These are phyloP conservation scores for Tiliacea citrago DNA, from an alignment of 2,888 invertebrate genomes.

Conservation along the genomic window DNA sequence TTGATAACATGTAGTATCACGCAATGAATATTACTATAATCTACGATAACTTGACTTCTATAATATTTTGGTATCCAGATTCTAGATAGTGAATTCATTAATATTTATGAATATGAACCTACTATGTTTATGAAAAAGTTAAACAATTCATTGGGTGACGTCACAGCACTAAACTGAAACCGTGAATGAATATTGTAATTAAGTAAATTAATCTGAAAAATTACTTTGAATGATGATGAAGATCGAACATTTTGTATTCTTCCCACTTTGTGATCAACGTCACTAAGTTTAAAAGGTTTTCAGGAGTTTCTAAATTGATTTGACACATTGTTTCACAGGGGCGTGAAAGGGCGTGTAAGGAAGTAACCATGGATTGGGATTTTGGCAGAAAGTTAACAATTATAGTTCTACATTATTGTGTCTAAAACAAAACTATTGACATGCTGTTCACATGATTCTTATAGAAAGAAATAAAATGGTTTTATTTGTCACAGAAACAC, in stretches of 20 bases:
- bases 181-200: neutral
- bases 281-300: constrained; percentile 40
- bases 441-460: neutral
- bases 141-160: neutral
- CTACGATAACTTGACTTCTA: constrained; percentile 20
- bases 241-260: constrained; percentile 2
- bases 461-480: too few relatives aligned
- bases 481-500: too few relatives aligned
- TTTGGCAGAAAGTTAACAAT: neutral
- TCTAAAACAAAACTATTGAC: neutral
- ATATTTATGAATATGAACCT: constrained; percentile 32
- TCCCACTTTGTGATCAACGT: constrained; percentile 23
- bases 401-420: neutral
- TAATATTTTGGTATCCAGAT: constrained; percentile 27
- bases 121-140: neutral
- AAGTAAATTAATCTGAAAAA: neutral
- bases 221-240: neutral
- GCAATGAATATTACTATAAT: constrained; percentile 30
- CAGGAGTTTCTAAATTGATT: constrained; percentile 10
- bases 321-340: constrained; percentile 11
- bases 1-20: neutral
- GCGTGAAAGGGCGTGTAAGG: neutral
- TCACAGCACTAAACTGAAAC: neutral
- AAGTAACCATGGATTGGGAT: neutral
- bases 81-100: constrained; percentile 38